These are phyloP conservation scores for Drosophila ustulata DNA, from an alignment of 2,888 invertebrate genomes.

Conservation along the genomic window DNA sequence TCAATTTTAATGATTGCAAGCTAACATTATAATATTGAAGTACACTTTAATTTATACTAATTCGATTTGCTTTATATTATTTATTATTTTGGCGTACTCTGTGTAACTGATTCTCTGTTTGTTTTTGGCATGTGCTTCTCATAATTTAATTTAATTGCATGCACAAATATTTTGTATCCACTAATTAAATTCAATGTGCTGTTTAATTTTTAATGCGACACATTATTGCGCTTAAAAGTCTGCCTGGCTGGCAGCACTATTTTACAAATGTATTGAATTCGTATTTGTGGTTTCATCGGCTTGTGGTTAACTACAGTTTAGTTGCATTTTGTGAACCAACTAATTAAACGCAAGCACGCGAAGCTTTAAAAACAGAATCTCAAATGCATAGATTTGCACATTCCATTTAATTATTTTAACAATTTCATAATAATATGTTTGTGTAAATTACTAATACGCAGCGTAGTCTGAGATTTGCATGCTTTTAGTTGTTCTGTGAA, in stretches of 20 bases:
- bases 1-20: constrained; percentile 16
- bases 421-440: background rate
- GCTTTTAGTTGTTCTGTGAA: background rate
- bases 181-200: constrained; percentile 64
- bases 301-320: constrained; percentile 44
- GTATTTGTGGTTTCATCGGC: constrained; percentile 46
- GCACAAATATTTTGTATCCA: constrained; percentile 34
- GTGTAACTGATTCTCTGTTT: background rate
- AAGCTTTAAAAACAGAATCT: constrained; percentile 1
- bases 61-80: background rate
- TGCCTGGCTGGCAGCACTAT: constrained; percentile 17
- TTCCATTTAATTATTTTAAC: background rate
- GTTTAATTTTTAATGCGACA: constrained; percentile 60
- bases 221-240: constrained; percentile 42
- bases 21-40: too few species aligned
- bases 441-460: constrained; percentile 25
- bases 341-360: constrained; percentile 34
- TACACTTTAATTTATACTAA: background rate
- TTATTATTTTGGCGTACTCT: background rate
- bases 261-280: constrained; percentile 6
- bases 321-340: constrained; percentile 40
- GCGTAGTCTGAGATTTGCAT: constrained; percentile 15
- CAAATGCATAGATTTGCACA: constrained; percentile 10
- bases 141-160: constrained; percentile 35
- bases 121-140: constrained; percentile 16